Evolutionary conservation across 2,888 invertebrate species (phyloP).

Genomic region (Zele albiditarsus): DNA sequence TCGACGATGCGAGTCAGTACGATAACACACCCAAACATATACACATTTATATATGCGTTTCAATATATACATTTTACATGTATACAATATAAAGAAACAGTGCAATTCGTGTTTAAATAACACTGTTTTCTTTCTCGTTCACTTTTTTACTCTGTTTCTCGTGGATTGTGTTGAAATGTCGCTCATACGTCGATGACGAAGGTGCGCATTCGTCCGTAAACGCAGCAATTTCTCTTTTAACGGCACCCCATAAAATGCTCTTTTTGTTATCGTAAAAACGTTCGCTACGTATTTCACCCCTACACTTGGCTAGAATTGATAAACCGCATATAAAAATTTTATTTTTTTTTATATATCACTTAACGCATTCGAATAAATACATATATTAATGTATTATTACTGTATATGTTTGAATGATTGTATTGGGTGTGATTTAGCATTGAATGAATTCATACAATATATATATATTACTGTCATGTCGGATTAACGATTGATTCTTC

Average conservation of each 20-base stretch:
- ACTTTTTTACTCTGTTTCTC: background rate
- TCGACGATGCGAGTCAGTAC: conserved; percentile 36
- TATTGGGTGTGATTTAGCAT: background rate
- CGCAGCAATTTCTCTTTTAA: conserved; percentile 31
- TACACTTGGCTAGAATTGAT: background rate
- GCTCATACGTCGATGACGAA: conserved; percentile 20
- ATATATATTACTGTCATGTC: background rate
- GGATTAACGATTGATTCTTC: conserved; percentile 34
- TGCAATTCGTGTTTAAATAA: conserved; percentile 36
- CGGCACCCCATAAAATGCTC: conserved; percentile 21
- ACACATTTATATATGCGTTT: conserved; percentile 2
- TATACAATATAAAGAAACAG: background rate
- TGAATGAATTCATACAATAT: background rate
- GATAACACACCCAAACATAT: conserved; percentile 20
- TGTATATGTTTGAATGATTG: background rate
- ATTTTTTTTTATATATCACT: conserved; percentile 8
- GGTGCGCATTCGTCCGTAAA: conserved; percentile 24
- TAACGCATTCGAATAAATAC: background rate
- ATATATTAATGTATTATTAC: background rate
- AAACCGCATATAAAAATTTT: conserved; percentile 4
- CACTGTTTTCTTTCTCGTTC: background rate
- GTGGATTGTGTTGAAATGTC: background rate
- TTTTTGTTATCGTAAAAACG: conserved; percentile 1
- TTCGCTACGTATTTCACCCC: background rate
- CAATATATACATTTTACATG: conserved; percentile 5